Evolutionary conservation across 2,113 vertebrate species (phyloP).

Genomic region (Tychaedon coryphoeus): DNA sequence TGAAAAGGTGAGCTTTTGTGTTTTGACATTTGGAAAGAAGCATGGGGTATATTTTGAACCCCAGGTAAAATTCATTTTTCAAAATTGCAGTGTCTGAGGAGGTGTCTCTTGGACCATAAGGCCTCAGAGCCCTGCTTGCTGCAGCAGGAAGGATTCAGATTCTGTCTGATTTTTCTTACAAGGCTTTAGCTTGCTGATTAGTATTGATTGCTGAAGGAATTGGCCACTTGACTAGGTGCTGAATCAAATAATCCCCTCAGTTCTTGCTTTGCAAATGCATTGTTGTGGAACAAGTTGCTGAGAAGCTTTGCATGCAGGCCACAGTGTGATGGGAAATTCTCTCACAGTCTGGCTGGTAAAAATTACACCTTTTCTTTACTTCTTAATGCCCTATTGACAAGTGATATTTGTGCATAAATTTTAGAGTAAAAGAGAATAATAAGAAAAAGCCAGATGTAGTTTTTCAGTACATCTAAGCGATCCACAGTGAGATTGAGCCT

Average conservation of each 20-base stretch:
- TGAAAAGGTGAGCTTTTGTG: background rate
- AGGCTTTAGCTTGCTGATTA: constrained; percentile 72
- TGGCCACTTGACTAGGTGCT: constrained; percentile 76
- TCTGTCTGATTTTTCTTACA: constrained; percentile 66
- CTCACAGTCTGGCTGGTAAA: background rate
- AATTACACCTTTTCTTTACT: constrained; percentile 23
- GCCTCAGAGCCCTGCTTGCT: background rate
- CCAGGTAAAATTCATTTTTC: background rate
- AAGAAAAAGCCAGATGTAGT: background rate
- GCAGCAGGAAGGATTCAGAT: constrained; percentile 63
- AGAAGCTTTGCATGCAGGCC: constrained; percentile 20
- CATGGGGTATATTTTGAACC: background rate
- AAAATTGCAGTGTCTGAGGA: background rate
- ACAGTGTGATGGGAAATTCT: constrained; percentile 49
- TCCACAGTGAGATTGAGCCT: background rate
- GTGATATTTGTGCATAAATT: constrained; percentile 49
- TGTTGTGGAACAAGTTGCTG: constrained; percentile 59
- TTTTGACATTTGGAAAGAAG: background rate
- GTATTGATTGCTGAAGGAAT: constrained; percentile 80
- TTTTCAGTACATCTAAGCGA: background rate
- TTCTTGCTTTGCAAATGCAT: constrained; percentile 71
- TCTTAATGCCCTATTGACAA: background rate
- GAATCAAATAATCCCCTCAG: constrained; percentile 77
- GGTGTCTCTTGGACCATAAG: background rate
- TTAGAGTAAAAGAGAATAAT: background rate